phyloP scores from a whole-genome alignment of 2,797 vertebrate species.

The Artibeus lituratus region DNA sequence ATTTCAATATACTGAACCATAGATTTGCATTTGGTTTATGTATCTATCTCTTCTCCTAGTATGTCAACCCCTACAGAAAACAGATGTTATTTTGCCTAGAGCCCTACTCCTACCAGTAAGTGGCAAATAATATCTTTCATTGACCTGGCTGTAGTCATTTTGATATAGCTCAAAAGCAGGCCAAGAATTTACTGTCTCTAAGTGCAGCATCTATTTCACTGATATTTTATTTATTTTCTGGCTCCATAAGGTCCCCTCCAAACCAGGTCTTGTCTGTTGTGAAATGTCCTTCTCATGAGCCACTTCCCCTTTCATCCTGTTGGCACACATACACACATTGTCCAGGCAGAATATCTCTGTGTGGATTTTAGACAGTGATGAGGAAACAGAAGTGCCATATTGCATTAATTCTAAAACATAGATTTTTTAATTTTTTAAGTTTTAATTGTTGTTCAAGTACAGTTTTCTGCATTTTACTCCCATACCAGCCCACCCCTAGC shows the following conservation, averaged over 20 bases:
- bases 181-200: neutral
- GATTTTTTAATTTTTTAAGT: no score
- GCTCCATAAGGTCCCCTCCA: neutral
- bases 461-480: no score
- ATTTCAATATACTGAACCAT: neutral
- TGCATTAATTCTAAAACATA: conserved; percentile 16
- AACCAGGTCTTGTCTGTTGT: neutral
- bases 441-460: no score
- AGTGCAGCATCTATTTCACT: neutral
- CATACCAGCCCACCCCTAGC: no score
- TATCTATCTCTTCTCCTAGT: neutral
- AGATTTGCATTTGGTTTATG: neutral
- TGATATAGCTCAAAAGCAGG: neutral
- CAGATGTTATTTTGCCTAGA: neutral
- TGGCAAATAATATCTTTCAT: neutral
- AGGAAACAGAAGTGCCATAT: conserved; percentile 46
- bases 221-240: conserved; percentile 28
- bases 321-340: neutral
- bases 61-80: neutral
- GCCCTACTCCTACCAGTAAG: neutral
- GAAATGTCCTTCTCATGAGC: conserved; percentile 47
- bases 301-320: conserved; percentile 7
- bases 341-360: neutral
- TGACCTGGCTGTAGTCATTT: neutral
- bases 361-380: neutral